Base-by-base conservation (phyloP, 2,888 invertebrate genomes). In the Lumbricus terrestris region DNA sequence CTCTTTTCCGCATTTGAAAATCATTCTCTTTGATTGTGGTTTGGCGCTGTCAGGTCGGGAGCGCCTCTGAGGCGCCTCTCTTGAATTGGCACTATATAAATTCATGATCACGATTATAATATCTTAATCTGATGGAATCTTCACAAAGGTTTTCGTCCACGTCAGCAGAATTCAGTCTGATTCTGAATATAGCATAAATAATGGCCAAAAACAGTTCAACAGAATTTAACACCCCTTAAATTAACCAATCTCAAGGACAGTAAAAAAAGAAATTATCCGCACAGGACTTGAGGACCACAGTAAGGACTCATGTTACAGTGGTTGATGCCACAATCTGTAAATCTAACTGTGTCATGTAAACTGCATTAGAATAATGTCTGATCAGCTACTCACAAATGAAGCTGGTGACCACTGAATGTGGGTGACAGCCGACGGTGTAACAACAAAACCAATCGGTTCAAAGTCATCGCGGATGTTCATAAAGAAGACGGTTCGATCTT, bases 401-500 rank as follows among this genome's bases (percentile, higher is more conserved):
- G 93, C 93, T 18, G 95, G 95, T 16, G 95, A 94, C 95, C 95
- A 95, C 82, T 93, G 92, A 37, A 95, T 90, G 88, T 94, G 93
- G 13, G 93, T 93, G 33, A 95, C 94, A 18, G 93, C 92, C 18
- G 93, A 93, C n/a, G 94, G 94, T 0, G 93, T 92, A 37, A 93
- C 93, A 20, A 94, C 92, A 91, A 95, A 95, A 16, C 95, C 95
- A 89, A 95, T 94, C 33, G 95, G 95, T 34, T 94, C 93, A 91
- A 93, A 94, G 8, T 92, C 93, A 23, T 93, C 92, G 42, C 93
- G 93, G 33, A 93, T 93, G 34, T 91, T 92, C 69, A 95, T 93
- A 93, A 95, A 95, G 93, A 95, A 95, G 20, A 95, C 93, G 15
- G 94, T 94, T 82, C 93, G 92, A 91, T 95, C 95, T 37, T 88